Evolutionary conservation across 2,113 vertebrate species (phyloP).

Genomic region (Crotalus helleri): DNA sequence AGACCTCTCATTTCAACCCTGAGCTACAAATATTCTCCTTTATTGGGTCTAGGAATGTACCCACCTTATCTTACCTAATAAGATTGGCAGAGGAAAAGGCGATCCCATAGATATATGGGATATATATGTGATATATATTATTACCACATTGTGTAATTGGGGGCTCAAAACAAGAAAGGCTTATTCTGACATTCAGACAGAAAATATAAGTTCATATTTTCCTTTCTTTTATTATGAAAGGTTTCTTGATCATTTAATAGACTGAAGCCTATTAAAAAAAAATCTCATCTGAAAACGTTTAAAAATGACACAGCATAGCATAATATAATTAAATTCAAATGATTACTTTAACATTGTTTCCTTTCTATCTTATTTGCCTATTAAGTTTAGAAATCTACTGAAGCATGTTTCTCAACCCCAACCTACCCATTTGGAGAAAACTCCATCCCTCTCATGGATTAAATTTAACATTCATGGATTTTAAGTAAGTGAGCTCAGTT

Average conservation of each 20-base stretch:
- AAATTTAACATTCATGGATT: neutral
- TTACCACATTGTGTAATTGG: neutral
- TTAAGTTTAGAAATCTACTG: neutral
- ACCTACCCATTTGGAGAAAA: neutral
- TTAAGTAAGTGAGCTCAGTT: neutral
- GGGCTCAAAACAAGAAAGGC: neutral
- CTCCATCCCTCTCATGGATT: neutral
- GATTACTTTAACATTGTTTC: neutral
- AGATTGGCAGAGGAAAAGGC: neutral
- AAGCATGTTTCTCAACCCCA: neutral
- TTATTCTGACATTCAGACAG: neutral
- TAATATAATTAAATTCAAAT: neutral
- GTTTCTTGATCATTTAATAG: neutral
- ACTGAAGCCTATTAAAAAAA: neutral
- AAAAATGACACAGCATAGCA: neutral
- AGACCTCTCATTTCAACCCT: neutral
- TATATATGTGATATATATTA: neutral
- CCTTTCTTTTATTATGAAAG: neutral
- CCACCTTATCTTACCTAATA: neutral
- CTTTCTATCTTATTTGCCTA: neutral
- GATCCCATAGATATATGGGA: neutral
- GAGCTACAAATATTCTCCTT: neutral
- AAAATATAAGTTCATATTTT: neutral
- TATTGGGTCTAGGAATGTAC: neutral
- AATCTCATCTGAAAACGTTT: neutral